These are phyloP conservation scores for Panopea generosa DNA, from an alignment of 2,888 invertebrate species.

Conservation along the genomic window DNA sequence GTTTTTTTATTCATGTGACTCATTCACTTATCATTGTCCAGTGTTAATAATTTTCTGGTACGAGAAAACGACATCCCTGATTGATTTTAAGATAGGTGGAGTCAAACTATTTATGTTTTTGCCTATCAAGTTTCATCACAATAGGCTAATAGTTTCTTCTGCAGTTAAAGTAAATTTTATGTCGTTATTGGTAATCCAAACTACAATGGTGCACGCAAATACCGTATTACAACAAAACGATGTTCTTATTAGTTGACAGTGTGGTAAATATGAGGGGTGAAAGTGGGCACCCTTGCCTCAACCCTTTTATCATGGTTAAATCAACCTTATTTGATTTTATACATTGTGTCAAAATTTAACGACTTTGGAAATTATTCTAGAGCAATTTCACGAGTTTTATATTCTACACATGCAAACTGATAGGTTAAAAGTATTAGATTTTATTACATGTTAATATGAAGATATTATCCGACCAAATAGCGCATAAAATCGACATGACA, in stretches of 20 bases:
- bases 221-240: slow-evolving; percentile 41
- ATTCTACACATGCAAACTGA: slow-evolving; percentile 3
- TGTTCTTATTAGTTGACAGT: slow-evolving; percentile 42
- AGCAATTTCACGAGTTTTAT: slow-evolving; percentile 22
- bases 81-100: slow-evolving; percentile 47
- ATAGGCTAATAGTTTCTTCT: slow-evolving; percentile 38
- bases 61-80: slow-evolving; percentile 34
- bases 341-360: slow-evolving; percentile 51
- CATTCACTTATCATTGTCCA: slow-evolving; percentile 31
- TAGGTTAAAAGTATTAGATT: slow-evolving; percentile 26
- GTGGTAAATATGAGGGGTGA: slow-evolving; percentile 35
- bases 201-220: slow-evolving; percentile 47
- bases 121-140: slow-evolving; percentile 29
- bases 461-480: slow-evolving; percentile 23
- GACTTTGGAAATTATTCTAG: slow-evolving; percentile 29
- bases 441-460: slow-evolving; percentile 32
- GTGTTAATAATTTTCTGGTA: background rate
- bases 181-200: slow-evolving; percentile 41
- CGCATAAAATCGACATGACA: slow-evolving; percentile 27
- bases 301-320: slow-evolving; percentile 34
- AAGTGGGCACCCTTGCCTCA: slow-evolving; percentile 39
- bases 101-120: slow-evolving; percentile 23
- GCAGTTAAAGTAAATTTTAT: slow-evolving; percentile 44
- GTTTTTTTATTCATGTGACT: slow-evolving; percentile 23
- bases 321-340: slow-evolving; percentile 30